Evolutionary conservation across 2,113 vertebrate species (phyloP).

Genomic region (Notarius quadriscutis): DNA sequence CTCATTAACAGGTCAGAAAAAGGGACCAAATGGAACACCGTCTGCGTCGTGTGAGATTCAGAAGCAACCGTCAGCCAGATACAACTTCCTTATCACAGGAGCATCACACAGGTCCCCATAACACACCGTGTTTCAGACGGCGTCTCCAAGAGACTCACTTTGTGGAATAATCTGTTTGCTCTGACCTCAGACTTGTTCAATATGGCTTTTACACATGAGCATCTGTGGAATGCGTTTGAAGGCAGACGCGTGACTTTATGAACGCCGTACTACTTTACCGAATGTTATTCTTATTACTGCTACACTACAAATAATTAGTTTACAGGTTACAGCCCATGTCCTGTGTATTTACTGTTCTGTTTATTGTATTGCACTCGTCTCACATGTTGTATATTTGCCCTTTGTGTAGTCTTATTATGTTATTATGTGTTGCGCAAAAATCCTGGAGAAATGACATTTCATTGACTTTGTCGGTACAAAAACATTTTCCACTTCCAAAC

Average conservation of each 20-base stretch:
- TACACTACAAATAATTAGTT: not conserved
- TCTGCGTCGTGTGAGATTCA: conserved; percentile 22
- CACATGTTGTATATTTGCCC: too few species aligned
- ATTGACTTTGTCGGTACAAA: too few species aligned
- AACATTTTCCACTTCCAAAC: too few species aligned
- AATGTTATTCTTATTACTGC: not conserved
- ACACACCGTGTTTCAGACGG: conserved; percentile 60
- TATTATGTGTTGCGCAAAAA: too few species aligned
- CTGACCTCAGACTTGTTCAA: conserved; percentile 26
- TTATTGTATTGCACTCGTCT: not conserved
- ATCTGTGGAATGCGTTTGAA: conserved; percentile 23
- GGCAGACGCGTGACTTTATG: not conserved
- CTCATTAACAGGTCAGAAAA: conserved; percentile 61
- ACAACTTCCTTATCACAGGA: conserved; percentile 57
- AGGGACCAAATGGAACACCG: conserved; percentile 49
- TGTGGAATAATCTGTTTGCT: conserved; percentile 44
- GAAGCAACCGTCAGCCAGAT: conserved; percentile 11
- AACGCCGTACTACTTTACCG: too few species aligned
- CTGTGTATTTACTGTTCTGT: not conserved
- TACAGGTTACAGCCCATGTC: not conserved
- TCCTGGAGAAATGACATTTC: too few species aligned
- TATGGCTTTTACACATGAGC: conserved; percentile 20
- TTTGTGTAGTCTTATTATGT: too few species aligned
- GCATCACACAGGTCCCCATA: conserved; percentile 60
- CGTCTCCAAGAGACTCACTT: conserved; percentile 49